Evolutionary conservation across 1,140 invertebrate species (phyloP), one percentile per base, ranked within the genome.

Genomic region (Lutraria rhynchaena): DNA sequence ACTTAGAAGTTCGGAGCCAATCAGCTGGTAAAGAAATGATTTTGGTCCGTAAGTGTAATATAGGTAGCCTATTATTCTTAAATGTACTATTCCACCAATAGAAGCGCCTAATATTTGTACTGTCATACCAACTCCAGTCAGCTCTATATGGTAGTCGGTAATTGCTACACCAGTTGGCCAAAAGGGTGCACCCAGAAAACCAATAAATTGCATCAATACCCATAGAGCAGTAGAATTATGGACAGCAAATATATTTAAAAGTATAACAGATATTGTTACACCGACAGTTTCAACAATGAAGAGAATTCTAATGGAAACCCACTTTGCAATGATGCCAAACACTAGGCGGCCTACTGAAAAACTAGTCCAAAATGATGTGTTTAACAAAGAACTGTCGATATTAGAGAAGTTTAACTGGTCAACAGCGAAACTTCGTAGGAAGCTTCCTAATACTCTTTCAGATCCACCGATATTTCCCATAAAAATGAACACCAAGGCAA

Each of bases 351-450:
- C 87, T 0, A 80, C 35, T 4, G 83, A 83, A 69, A 87, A 88
- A 65, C 82, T 75, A 3, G 83, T 85, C 87, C 87, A 88, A 44
- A 83, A 88, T 3, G 65, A 63, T 9, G 85, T 83, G 49, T 86
- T 85, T 29, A 88, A 44, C 24, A 83, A 55, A 0, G 86, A 80
- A 3, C 77, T 86, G 9, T 83, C 73, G 17, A 81, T 82, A 7
- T 73, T 78, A 49, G 55, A 61, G 46, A 88, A 78, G 0, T 82
- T 31, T 37, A 83, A 31, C n/a, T 82, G 69, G 49, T 85, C 83
- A 41, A 85, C 84, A 11, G 86, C 73, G 41, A 81, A 87, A 33
- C 70, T 81, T 44, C 82, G 76, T 24, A 88, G 67, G 41, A 87
- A 88, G 46, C 85, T 88, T 2, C 84, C 83, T 19, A 74, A 82